Conservation (phyloP, 2,797 vertebrate genomes). For the Pogonophryne albipinna region DNA sequence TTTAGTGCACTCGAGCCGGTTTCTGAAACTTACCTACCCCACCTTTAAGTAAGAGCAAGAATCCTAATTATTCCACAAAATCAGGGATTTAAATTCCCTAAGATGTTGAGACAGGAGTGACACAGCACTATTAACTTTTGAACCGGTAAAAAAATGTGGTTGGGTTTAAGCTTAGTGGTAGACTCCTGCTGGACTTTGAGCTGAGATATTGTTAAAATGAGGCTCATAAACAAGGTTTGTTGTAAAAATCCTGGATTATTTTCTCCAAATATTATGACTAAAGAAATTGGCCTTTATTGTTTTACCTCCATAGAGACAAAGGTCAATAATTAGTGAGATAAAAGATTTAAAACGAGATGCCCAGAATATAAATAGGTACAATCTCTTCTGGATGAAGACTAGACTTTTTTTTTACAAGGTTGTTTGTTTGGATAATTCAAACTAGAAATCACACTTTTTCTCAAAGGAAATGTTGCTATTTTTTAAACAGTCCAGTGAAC, state of each 20-base stretch:
- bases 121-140: neutral
- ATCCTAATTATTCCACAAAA: too few species aligned
- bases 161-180: neutral
- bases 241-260: neutral
- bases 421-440: too few species aligned
- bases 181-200: neutral
- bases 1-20: too few species aligned
- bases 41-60: neutral
- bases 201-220: neutral
- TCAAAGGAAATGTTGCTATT: neutral
- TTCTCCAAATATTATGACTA: neutral
- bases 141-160: neutral
- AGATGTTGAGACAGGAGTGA: neutral
- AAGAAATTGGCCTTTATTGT: neutral
- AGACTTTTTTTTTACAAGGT: neutral
- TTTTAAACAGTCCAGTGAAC: slow-evolving; percentile 20
- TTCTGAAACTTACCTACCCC: too few species aligned
- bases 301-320: neutral
- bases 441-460: neutral
- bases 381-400: neutral
- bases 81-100: neutral
- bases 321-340: neutral
- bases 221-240: neutral
- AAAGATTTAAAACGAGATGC: neutral
- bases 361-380: neutral